Conservation (phyloP, 2,113 vertebrate species). For the Patagioenas fasciata region DNA sequence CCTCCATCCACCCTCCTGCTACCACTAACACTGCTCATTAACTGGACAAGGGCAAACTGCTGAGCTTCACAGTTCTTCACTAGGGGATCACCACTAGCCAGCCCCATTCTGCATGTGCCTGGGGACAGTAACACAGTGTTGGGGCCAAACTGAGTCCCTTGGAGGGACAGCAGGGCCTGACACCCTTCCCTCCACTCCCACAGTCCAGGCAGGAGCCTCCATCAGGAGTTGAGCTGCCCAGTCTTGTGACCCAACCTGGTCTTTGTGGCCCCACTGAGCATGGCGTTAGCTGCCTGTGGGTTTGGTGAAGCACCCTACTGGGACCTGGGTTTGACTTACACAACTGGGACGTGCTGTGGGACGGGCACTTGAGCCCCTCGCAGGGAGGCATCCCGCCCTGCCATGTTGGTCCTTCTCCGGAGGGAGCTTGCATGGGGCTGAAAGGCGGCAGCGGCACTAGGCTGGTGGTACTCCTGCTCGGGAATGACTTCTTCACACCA, state of each 20-base stretch:
- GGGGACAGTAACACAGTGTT: not conserved
- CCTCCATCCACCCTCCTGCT: not conserved
- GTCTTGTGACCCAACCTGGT: not conserved
- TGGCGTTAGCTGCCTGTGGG: not conserved
- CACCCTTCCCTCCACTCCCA: not conserved
- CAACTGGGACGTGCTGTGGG: not conserved
- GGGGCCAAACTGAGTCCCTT: not conserved
- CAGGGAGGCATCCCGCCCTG: not conserved
- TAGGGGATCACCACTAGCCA: not conserved
- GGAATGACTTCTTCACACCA: conserved; percentile 77
- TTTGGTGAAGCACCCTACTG: not conserved
- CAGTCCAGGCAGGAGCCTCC: not conserved
- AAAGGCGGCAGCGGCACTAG: conserved; percentile 30
- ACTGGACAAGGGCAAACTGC: not conserved
- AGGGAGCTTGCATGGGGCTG: not conserved
- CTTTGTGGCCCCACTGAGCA: not conserved
- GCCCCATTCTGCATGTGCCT: not conserved
- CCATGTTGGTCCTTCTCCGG: conserved; percentile 33
- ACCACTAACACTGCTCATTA: not conserved
- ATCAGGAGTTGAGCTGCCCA: not conserved
- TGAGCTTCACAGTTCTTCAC: not conserved
- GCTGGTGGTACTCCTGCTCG: conserved; percentile 75
- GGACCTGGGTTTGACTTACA: conserved; percentile 50
- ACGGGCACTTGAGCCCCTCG: not conserved
- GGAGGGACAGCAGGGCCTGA: not conserved